Percentiles rank a stretch among this genome's conserved stretches.
These are phyloP conservation scores for Drepana arcuata DNA, from an alignment of 1,140 invertebrate genomes.

Conservation along the genomic window DNA sequence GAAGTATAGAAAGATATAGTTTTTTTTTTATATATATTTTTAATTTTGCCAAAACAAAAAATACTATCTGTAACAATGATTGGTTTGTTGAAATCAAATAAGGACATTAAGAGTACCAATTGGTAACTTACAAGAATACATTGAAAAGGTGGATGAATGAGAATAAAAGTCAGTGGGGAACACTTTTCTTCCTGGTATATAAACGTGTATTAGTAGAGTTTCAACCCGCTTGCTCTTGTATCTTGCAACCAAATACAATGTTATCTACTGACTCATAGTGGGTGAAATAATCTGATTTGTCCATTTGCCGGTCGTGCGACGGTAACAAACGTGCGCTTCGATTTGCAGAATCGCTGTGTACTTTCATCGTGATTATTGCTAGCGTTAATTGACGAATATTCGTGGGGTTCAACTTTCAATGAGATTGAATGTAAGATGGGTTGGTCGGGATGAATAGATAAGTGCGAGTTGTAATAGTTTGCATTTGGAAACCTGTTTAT, in stretches of 20 bases:
- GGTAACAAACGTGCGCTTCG: conserved; percentile 56
- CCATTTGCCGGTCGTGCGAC: conserved; percentile 59
- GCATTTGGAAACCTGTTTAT: too few species aligned
- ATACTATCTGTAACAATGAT: too few species aligned
- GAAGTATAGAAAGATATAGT: too few species aligned
- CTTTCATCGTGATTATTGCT: conserved; percentile 6
- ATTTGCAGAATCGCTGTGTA: conserved; percentile 66
- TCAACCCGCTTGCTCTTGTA: conserved; percentile 1
- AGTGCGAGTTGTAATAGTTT: too few species aligned
- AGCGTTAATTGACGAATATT: conserved; percentile 13
- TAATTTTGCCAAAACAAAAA: too few species aligned
- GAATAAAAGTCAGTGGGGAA: neutral
- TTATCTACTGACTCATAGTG: conserved; percentile 66
- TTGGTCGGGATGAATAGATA: too few species aligned
- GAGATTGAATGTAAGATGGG: too few species aligned
- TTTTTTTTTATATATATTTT: too few species aligned
- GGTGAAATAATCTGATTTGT: conserved; percentile 71
- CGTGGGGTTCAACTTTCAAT: too few species aligned
- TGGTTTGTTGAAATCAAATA: too few species aligned
- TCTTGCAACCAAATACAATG: conserved; percentile 20
- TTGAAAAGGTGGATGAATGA: neutral
- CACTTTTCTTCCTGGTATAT: neutral
- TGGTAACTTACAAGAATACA: neutral
- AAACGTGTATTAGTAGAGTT: neutral
- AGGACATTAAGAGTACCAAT: neutral